Evolutionary conservation across 30 jellyfish, hydroid and myxozoan species (phyloP), one percentile per base, ranked within the genome.

Genomic region (Cassiopea andromeda): DNA sequence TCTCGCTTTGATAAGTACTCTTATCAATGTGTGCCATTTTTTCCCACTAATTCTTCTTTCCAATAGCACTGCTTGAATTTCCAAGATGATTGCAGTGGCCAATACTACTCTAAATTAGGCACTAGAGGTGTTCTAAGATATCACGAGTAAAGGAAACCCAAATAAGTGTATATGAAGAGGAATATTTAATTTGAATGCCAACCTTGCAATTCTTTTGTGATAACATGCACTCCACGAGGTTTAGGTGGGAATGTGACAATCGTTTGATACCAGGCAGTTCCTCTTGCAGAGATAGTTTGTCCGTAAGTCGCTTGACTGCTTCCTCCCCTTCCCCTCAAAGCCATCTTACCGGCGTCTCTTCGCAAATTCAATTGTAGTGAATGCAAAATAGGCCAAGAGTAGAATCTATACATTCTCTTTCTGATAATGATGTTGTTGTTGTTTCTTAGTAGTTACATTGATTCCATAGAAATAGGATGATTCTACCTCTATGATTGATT

Each of bases 191-290:
- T 27, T 27, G 38, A 27, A 17, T 17, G 5, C 73, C 8, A 4
- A 88, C 96, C 90, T 89, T 88, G 90, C 17, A 95, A 54, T 7
- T 58, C 50, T 47, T 90, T 93, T 15, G 99, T 95, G 46, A 95
- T 95, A 48, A 90, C 90, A 77, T 95, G 99, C 10, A 95, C 80
- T 73, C 99, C 99, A 50, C 99, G 86, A 0, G 98, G 94, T 69
- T 90, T 91, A 43, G 98, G 92, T 17, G 87, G 78, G 46, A 90
- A 16, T 7, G 82, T 88, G 45, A 95, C 93, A 27, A 82, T 75
- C 44, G 93, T 90, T 70, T 95, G 99, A 72, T 78, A 83, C 97
- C 97, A 95, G 17, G 68, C 73, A 38, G 13, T 89, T 46, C 97
- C 97, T 19, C 64, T 75, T 15, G 97, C 98, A 18, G 77, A 44